Base-by-base conservation (phyloP, 2,888 invertebrate genomes). In the Pristionchus fissidentatus region DNA sequence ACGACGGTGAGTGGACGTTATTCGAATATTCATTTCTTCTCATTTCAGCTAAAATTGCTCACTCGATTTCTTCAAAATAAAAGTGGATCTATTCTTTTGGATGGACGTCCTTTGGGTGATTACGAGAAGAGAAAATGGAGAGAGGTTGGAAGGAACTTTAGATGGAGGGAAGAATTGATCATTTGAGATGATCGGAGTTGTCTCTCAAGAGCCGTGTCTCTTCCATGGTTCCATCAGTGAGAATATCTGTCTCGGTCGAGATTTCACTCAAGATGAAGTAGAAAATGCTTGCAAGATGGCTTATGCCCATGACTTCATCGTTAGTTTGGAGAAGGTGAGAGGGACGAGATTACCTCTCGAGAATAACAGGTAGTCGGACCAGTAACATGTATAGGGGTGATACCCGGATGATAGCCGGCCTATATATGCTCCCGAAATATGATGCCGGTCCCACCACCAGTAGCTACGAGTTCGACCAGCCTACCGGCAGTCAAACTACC, bases 231-330 rank as follows among this genome's bases (percentile, higher is more conserved):
- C 79, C 3, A 79, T 79, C 26, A 55, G 79, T 38, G 79, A 79
- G 38, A 79, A 79, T 41, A 79, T 79, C 38, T 55, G 41, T 79
- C 79, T 79, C 41, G 79, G 79, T 57, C 38, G 79, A 22, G 10
- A 22, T 5, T 57, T 41, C 79, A 55, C 55, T 19, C 38, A 79
- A 0, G 38, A 57, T 38, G 38, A 79, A 15, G n/a, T 79, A 5
- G 57, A 79, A 49, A 41, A 79, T 22, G 79, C 79, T 4, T 35
- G 38, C 19, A 35, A 41, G 57, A 49, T 57, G 0, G 79, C 79
- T 19, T n/a, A 57, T 32, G 79, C 79, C 38, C 79, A 79, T 41
- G 41, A 57, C 13, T 79, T 79, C 79, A 79, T 79, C 26, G 15
- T 57, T 0, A 22, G n/a, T 26, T n/a, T 77, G 1, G 77, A 77